Evolutionary conservation across 2,797 vertebrate species (phyloP), one percentile per base, ranked within the genome.

Genomic region (Paratrypauchen microcephalus): DNA sequence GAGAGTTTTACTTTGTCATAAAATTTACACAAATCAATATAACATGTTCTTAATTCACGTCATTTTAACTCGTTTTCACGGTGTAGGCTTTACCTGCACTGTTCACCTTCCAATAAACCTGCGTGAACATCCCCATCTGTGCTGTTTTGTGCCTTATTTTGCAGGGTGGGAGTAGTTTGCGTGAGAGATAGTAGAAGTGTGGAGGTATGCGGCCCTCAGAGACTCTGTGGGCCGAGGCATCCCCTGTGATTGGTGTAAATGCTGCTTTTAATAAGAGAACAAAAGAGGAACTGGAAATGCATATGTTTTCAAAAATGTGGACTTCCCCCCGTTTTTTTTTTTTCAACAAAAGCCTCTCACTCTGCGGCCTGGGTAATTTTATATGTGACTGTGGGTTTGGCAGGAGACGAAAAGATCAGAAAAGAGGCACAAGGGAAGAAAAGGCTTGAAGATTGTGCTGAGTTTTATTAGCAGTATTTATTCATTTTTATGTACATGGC

Each of bases 211-310:
- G 73, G 83, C 72, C 83, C 83, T 85, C 57, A 3, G 84, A 81
- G 86, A 76, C 70, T 59, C 28, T 16, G 75, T 55, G 80, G 86
- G 87, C 55, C 72, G 82, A 85, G 81, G 78, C 80, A 74, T 89
- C 87, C 76, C 83, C 83, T 83, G 86, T 91, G 87, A 94, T 92
- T 92, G 91, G 87, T 88, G 75, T 83, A 86, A 92, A 85, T 88
- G 88, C 92, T 94, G 93, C 92, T 94, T 94, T 94, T 92, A 94
- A 94, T 94, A 94, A 94, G 86, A 90, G 92, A 93, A 94, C 92
- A 93, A 93, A 94, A 93, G 91, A 89, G 84, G 89, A 92, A 92
- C 90, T 93, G 88, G 91, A 93, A 94, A 93, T 94, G 88, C 93
- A 93, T 94, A 92, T 92, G 92, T 92, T 93, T 91, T 79, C 92